Base-by-base conservation (phyloP, 2,888 invertebrate genomes). In the Schizotus pectinicornis region DNA sequence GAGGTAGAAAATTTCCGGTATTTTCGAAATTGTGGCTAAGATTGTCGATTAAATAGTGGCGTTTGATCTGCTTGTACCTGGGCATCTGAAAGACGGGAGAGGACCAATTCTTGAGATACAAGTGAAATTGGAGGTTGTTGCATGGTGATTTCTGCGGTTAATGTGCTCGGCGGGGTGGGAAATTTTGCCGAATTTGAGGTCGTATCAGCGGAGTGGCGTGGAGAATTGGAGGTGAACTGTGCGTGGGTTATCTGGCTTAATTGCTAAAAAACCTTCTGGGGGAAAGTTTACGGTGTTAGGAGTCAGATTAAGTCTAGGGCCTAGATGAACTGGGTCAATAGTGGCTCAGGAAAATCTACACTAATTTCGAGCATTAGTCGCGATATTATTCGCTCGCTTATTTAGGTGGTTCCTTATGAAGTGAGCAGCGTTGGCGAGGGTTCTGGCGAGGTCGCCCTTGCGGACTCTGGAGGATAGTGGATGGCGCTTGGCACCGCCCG, bases 401-500 rank as follows among this genome's bases (percentile, higher is more conserved):
- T 22, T 22, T 22, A 22, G 22, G 22, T 22, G 22, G 22, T 22
- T 22, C 22, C 22, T 22, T 22, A 22, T 22, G 22, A 22, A 22
- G 22, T 22, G 5, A 22, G 22, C 34, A 22, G 33, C 33, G n/a
- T 3, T 56, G 42, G 35, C 35, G 49, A 35, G 39, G 35, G 38
- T 35, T 22, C 36, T 13, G 22, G 22, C 14, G 36, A 47, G 11
- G 31, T 45, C 34, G 34, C 22, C n/a, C 22, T 22, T 42, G 47
- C 13, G 38, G 50, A 48, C 31, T 37, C 38, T 13, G 31, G 49
- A 38, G 52, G 51, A 45, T 59, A 47, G 60, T 56, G 56, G 52
- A 60, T 60, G 52, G 60, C 48, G 43, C 52, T 56, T 60, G 42
- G 56, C 51, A 60, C 51, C 56, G 52, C 57, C 54, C 62, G 64